Evolutionary conservation across 2,888 invertebrate genomes (phyloP).

Genomic region (Deilephila elpenor): DNA sequence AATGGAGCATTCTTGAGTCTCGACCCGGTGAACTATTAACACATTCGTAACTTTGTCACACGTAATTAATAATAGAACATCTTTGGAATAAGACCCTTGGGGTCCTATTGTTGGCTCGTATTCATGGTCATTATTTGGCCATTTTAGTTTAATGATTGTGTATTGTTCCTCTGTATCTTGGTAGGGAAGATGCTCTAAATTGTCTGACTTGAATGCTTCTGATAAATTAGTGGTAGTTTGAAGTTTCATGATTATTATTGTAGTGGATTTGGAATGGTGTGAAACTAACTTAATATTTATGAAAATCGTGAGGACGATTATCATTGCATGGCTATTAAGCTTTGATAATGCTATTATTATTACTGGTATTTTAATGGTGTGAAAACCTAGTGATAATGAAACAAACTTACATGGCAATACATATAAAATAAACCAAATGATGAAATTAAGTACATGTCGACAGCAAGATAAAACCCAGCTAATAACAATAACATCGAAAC

Average conservation of each 20-base stretch:
- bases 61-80: slow-evolving; percentile 75
- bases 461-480: no score
- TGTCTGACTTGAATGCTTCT: slow-evolving; percentile 52
- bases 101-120: slow-evolving; percentile 72
- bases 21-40: slow-evolving; percentile 64
- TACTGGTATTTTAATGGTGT: no score
- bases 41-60: slow-evolving; percentile 77
- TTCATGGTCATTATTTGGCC: slow-evolving; percentile 85
- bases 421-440: no score
- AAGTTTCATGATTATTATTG: slow-evolving; percentile 50
- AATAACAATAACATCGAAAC: no score
- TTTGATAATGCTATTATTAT: not conserved
- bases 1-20: slow-evolving; percentile 26
- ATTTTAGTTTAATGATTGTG: slow-evolving; percentile 81
- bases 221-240: slow-evolving; percentile 15
- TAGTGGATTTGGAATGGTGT: not conserved
- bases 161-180: slow-evolving; percentile 70
- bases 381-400: no score
- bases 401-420: no score
- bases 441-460: no score
- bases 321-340: not conserved
- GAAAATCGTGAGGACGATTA: not conserved
- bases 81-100: slow-evolving; percentile 65
- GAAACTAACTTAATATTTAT: not conserved
- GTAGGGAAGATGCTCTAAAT: not conserved